phyloP scores from a whole-genome alignment of 2,113 vertebrate species.

The Dicerorhinus sumatrensis region DNA sequence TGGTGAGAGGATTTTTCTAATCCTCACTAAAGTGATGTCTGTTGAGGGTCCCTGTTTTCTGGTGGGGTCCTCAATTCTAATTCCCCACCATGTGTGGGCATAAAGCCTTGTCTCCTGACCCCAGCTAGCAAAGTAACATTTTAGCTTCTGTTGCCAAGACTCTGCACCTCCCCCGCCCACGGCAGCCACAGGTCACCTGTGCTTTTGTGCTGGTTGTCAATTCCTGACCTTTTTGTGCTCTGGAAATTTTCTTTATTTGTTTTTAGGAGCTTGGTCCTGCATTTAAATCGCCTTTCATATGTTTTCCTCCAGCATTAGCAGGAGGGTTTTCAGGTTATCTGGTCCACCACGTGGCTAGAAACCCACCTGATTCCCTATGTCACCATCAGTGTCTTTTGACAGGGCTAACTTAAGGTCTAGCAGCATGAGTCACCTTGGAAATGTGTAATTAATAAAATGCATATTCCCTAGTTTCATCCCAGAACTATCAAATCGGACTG shows the following conservation, averaged over 20 bases:
- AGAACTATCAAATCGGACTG: neutral
- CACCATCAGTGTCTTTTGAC: neutral
- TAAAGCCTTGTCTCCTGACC: neutral
- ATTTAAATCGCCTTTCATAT: neutral
- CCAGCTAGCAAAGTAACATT: neutral
- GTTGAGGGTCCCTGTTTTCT: neutral
- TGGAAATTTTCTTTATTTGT: neutral
- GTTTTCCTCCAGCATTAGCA: neutral
- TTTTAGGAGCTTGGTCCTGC: neutral
- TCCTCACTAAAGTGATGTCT: neutral
- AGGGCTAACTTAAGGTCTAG: neutral
- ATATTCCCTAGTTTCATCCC: neutral
- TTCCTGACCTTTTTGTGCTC: neutral
- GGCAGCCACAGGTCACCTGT: neutral
- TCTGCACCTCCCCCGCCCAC: fast-evolving
- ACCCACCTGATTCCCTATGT: neutral
- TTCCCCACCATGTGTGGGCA: neutral
- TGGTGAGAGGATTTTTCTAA: neutral
- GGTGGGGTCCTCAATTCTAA: neutral
- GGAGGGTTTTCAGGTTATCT: neutral
- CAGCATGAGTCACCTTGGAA: neutral
- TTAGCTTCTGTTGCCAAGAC: neutral
- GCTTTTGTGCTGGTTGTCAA: neutral
- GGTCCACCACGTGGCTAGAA: neutral
- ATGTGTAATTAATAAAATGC: neutral